Percentiles rank a stretch among this genome's conserved stretches.
phyloP scores from a whole-genome alignment of 2,888 invertebrate genomes.

The Andrena hattorfiana region DNA sequence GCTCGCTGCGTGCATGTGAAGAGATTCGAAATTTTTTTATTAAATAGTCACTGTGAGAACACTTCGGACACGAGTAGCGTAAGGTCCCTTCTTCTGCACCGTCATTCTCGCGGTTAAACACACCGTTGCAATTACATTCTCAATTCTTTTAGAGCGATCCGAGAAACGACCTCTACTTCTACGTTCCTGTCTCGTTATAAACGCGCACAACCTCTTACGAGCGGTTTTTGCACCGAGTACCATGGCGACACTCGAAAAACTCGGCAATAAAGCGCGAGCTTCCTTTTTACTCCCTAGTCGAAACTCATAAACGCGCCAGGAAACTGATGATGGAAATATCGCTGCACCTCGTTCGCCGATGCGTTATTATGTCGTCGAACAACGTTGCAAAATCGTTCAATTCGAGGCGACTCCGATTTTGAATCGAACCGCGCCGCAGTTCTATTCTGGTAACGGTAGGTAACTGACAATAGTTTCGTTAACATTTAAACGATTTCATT shows the following conservation, averaged over 20 bases:
- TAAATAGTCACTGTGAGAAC: neutral
- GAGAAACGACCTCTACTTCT: slow-evolving; percentile 1
- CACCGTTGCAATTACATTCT: slow-evolving; percentile 7
- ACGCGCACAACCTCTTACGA: neutral
- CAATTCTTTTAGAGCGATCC: slow-evolving; percentile 6
- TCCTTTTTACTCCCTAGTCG: slow-evolving; percentile 7
- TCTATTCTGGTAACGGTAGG: neutral
- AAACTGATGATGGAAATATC: slow-evolving; percentile 41
- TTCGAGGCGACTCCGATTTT: neutral
- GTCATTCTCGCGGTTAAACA: neutral
- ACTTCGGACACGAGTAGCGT: neutral
- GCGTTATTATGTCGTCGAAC: slow-evolving; percentile 4
- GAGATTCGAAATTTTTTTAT: neutral
- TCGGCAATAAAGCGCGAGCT: slow-evolving; percentile 18
- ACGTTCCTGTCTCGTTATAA: neutral
- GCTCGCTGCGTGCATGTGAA: neutral
- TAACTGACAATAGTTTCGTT: neutral
- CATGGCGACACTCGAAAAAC: slow-evolving; percentile 20
- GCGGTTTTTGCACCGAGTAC: neutral
- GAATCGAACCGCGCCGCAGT: neutral
- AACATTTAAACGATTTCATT: neutral
- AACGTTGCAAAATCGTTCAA: slow-evolving; percentile 18
- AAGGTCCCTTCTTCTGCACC: neutral
- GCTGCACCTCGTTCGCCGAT: neutral
- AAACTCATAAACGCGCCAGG: slow-evolving; percentile 34